A percentile compares a stretch with the other conserved stretches of the same genome.
These are phyloP conservation scores for Sphecodes monilicornis DNA, from an alignment of 2,888 invertebrate species.

Conservation along the genomic window DNA sequence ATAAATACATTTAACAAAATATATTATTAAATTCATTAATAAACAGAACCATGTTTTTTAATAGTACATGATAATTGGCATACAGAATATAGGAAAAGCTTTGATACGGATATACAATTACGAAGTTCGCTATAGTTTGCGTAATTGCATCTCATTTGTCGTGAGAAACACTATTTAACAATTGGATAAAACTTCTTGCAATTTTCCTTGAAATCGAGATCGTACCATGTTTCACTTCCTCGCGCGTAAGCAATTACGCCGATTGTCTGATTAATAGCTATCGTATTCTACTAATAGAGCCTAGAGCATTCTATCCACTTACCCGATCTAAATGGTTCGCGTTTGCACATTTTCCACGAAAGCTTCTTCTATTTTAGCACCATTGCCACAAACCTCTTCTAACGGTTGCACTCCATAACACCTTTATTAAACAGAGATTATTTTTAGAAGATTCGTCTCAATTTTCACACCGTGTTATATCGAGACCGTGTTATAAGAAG, in stretches of 20 bases:
- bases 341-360: background rate
- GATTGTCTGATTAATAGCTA: background rate
- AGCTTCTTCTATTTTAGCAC: background rate
- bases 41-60: background rate
- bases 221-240: background rate
- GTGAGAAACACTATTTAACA: background rate
- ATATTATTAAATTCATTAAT: background rate
- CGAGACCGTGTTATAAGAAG: no score
- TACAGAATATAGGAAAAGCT: background rate
- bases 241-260: background rate
- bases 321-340: background rate
- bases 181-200: background rate
- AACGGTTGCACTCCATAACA: background rate
- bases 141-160: background rate
- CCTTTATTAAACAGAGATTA: background rate
- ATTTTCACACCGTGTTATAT: no score
- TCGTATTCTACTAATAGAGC: background rate
- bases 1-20: background rate
- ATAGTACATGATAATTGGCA: background rate
- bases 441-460: no score
- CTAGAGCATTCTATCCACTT: background rate
- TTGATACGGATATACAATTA: background rate
- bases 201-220: background rate
- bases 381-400: background rate
- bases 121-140: background rate